These are phyloP conservation scores for Semicossyphus pulcher DNA, from an alignment of 2,113 vertebrate genomes.

Conservation along the genomic window DNA sequence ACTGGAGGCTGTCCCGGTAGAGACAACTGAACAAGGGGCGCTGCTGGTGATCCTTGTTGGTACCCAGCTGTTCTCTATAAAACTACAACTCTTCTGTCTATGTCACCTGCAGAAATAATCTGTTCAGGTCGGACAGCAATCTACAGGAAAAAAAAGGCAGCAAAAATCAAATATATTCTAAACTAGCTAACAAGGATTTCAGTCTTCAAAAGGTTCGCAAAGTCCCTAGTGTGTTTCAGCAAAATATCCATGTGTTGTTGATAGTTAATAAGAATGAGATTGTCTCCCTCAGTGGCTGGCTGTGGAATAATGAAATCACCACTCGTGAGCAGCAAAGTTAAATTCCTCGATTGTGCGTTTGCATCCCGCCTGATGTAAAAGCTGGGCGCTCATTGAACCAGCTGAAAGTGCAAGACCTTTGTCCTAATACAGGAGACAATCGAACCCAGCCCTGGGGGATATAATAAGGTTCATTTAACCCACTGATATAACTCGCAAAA, in stretches of 20 bases:
- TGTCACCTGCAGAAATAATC: not conserved
- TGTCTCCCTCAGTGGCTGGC: slow-evolving; percentile 41
- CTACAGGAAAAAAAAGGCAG: not conserved
- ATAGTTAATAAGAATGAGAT: slow-evolving; percentile 1
- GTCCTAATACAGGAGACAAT: slow-evolving; percentile 68
- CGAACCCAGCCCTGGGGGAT: slow-evolving; percentile 53
- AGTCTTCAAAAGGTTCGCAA: not conserved
- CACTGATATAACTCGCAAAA: slow-evolving; percentile 4
- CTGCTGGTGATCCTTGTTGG: slow-evolving; percentile 8
- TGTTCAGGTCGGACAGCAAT: not conserved
- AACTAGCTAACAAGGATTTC: not conserved
- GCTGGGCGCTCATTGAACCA: slow-evolving; percentile 66
- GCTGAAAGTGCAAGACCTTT: slow-evolving; percentile 51
- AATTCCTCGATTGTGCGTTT: slow-evolving; percentile 52
- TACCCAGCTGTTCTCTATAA: not conserved
- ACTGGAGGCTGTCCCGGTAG: slow-evolving; percentile 12
- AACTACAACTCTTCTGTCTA: not conserved
- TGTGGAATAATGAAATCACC: slow-evolving; percentile 36
- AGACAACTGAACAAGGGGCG: slow-evolving; percentile 2
- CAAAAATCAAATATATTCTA: slow-evolving; percentile 4
- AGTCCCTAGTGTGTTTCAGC: not conserved
- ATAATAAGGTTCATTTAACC: slow-evolving; percentile 40
- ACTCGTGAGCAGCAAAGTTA: slow-evolving; percentile 33
- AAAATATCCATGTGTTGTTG: slow-evolving; percentile 9
- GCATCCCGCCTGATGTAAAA: slow-evolving; percentile 73